Evolutionary conservation across 2,113 vertebrate species (phyloP).

Genomic region (Aleadryas rufinucha): DNA sequence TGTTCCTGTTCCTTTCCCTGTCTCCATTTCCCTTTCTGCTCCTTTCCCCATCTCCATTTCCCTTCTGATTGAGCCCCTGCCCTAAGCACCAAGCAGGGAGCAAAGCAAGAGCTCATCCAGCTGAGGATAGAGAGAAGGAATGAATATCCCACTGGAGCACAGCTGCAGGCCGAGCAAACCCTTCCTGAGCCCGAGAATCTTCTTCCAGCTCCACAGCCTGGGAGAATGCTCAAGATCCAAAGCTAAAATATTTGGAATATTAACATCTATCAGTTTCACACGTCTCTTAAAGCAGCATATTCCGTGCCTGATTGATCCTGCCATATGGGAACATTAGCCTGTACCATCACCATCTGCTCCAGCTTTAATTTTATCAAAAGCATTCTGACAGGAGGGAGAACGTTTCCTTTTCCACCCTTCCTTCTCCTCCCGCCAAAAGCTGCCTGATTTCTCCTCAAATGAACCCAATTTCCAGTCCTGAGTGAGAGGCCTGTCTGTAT

Average conservation of each 20-base stretch:
- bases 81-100: not conserved
- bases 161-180: not conserved
- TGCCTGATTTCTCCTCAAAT: constrained; percentile 27
- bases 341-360: constrained; percentile 44
- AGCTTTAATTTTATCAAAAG: constrained; percentile 50
- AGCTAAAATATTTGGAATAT: constrained; percentile 63
- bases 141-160: accelerated
- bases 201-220: not conserved
- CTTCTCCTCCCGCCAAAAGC: constrained; percentile 1
- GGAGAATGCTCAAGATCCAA: not conserved
- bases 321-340: constrained; percentile 56
- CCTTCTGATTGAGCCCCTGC: not conserved
- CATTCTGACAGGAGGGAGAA: constrained; percentile 25
- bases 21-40: accelerated
- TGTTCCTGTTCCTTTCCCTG: accelerated
- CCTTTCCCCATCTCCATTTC: not conserved
- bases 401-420: not conserved
- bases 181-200: not conserved
- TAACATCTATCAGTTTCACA: constrained; percentile 44
- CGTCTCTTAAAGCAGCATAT: not conserved
- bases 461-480: not conserved
- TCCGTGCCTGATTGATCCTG: constrained; percentile 35
- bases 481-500: not conserved
- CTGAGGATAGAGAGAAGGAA: not conserved
- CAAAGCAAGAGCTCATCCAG: not conserved